phyloP scores from a whole-genome alignment of 1,140 invertebrate genomes.

The Ceratosolen solmsi region DNA sequence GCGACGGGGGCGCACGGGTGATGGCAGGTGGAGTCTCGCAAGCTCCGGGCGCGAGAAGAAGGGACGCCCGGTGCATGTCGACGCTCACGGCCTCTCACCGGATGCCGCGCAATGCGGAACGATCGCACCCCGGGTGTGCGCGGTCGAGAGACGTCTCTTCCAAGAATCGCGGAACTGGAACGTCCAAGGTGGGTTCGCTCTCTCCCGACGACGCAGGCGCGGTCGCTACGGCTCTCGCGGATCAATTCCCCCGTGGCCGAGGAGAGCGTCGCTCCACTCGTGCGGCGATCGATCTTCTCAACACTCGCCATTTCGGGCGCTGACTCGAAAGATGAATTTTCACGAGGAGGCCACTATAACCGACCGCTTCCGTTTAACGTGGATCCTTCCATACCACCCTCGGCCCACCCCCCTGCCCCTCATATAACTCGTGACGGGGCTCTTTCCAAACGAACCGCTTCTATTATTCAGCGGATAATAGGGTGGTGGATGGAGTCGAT shows the following conservation, averaged over 20 bases:
- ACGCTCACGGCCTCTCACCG: too few species aligned
- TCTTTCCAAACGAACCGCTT: too few species aligned
- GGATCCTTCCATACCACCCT: not conserved
- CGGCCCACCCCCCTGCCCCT: too few species aligned
- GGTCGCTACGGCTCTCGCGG: slow-evolving; percentile 3
- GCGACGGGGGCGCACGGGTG: too few species aligned
- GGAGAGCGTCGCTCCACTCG: not conserved
- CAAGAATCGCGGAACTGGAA: slow-evolving; percentile 32
- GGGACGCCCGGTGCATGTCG: too few species aligned
- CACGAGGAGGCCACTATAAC: too few species aligned
- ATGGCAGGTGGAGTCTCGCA: too few species aligned
- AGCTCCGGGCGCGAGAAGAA: not conserved
- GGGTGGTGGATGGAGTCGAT: not conserved
- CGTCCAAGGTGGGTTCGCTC: not conserved
- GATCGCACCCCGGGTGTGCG: too few species aligned
- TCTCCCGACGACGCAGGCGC: not conserved
- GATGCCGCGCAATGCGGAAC: too few species aligned
- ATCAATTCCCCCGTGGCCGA: not conserved
- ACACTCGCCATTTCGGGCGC: not conserved
- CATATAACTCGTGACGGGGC: too few species aligned
- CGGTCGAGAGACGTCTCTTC: not conserved
- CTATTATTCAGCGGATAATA: not conserved
- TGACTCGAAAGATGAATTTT: not conserved
- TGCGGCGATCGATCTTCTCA: not conserved
- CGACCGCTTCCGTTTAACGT: not conserved